These are phyloP conservation scores for Eugnorisma glareosa DNA, from an alignment of 2,888 invertebrate genomes.

Conservation along the genomic window DNA sequence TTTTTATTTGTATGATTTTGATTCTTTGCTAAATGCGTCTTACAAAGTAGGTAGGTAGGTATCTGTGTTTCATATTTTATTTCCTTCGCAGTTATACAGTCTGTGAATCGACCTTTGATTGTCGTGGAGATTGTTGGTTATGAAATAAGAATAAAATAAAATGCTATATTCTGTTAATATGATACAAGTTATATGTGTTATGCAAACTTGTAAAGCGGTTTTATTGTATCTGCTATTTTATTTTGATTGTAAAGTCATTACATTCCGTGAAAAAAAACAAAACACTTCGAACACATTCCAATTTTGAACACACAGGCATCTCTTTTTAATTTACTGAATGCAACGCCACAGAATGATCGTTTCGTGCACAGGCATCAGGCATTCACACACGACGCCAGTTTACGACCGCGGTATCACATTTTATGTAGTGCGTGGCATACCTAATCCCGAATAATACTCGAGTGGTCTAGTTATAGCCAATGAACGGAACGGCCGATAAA, in stretches of 20 bases:
- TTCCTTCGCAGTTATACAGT: slow-evolving; percentile 5
- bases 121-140: slow-evolving; percentile 32
- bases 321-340: not conserved
- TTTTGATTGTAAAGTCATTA: slow-evolving; percentile 9
- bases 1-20: not conserved
- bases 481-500: slow-evolving; percentile 72
- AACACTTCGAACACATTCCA: slow-evolving; percentile 20
- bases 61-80: not conserved
- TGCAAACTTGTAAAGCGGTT: slow-evolving; percentile 32
- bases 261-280: slow-evolving; percentile 24
- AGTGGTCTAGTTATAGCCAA: slow-evolving; percentile 71
- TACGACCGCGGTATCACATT: slow-evolving; percentile 59
- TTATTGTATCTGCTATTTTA: not conserved
- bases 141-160: slow-evolving; percentile 33
- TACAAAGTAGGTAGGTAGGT: not conserved
- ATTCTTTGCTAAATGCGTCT: not conserved
- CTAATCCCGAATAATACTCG: slow-evolving; percentile 64
- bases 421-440: slow-evolving; percentile 62
- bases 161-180: not conserved
- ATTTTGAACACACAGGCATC: slow-evolving; percentile 11
- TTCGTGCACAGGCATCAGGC: slow-evolving; percentile 23
- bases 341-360: not conserved
- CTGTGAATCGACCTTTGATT: slow-evolving; percentile 47
- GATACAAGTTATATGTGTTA: not conserved
- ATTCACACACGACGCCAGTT: slow-evolving; percentile 42